A percentile compares a stretch with the other conserved stretches of the same genome.
phyloP scores from a whole-genome alignment of 2,797 vertebrate genomes.

The Macropodus opercularis region DNA sequence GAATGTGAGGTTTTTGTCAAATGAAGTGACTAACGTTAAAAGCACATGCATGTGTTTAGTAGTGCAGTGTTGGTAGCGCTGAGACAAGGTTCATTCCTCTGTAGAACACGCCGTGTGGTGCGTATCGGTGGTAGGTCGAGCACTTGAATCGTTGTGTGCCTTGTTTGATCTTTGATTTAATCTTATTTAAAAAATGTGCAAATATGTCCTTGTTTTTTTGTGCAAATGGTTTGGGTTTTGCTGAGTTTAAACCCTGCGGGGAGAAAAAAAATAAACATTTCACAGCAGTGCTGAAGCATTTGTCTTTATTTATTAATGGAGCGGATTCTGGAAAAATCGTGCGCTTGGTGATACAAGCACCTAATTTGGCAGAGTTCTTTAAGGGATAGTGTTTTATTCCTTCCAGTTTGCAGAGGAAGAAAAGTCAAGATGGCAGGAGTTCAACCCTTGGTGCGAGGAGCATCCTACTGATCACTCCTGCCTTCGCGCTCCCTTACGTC shows the following conservation, averaged over 20 bases:
- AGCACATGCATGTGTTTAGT: constrained; percentile 11
- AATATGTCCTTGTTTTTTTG: neutral
- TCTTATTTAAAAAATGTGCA: constrained; percentile 26
- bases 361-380: too few species aligned
- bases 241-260: constrained; percentile 4
- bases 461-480: too few species aligned
- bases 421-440: too few species aligned
- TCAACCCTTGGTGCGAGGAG: too few species aligned
- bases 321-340: too few species aligned
- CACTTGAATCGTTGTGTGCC: constrained; percentile 54
- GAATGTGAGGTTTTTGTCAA: constrained; percentile 45
- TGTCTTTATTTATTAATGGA: constrained; percentile 1
- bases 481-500: too few species aligned
- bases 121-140: constrained; percentile 11
- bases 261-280: too few species aligned
- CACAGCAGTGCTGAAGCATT: too few species aligned
- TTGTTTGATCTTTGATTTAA: constrained; percentile 34
- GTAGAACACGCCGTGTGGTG: constrained; percentile 9
- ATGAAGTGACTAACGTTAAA: constrained; percentile 3
- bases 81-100: constrained; percentile 2
- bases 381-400: too few species aligned
- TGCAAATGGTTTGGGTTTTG: neutral
- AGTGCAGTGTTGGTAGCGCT: constrained; percentile 32
- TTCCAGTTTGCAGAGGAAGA: too few species aligned
- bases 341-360: too few species aligned